These are phyloP conservation scores for Drosophila emarginata DNA, from an alignment of 2,888 invertebrate species.

Conservation along the genomic window DNA sequence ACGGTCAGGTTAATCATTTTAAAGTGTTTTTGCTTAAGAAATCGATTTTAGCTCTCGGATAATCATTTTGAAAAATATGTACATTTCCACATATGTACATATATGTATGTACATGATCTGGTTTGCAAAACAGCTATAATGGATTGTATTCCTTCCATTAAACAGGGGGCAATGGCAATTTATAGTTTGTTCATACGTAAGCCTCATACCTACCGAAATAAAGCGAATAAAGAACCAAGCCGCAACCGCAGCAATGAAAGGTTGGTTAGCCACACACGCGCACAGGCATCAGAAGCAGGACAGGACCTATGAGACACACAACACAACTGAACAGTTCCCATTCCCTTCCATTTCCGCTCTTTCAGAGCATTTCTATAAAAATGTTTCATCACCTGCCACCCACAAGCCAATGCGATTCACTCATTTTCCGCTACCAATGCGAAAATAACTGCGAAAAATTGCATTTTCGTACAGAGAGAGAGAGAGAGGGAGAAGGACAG, in stretches of 20 bases:
- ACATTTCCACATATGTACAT: no score
- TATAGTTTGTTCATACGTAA: not conserved
- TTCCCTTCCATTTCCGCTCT: not conserved
- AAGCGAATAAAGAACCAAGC: slow-evolving; percentile 23
- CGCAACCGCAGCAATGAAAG: slow-evolving; percentile 63
- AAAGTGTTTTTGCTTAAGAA: no score
- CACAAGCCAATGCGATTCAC: slow-evolving; percentile 1
- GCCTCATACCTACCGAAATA: slow-evolving; percentile 5
- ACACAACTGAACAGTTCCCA: not conserved
- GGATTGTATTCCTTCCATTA: not conserved
- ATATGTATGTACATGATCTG: no score
- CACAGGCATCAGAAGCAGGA: slow-evolving; percentile 6
- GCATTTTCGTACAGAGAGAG: slow-evolving; percentile 35
- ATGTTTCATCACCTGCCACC: not conserved
- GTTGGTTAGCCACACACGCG: slow-evolving; percentile 55
- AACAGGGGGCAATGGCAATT: not conserved
- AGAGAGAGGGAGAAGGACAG: no score
- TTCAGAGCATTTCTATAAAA: not conserved
- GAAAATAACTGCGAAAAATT: slow-evolving; percentile 46
- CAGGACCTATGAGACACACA: slow-evolving; percentile 5
- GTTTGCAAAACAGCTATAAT: not conserved
- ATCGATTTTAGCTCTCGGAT: no score
- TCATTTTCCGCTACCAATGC: slow-evolving; percentile 20
- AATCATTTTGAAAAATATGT: not conserved
- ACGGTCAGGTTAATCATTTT: no score